These are phyloP conservation scores for Rhynchophorus ferrugineus DNA, from an alignment of 1,140 invertebrate species.

Conservation along the genomic window DNA sequence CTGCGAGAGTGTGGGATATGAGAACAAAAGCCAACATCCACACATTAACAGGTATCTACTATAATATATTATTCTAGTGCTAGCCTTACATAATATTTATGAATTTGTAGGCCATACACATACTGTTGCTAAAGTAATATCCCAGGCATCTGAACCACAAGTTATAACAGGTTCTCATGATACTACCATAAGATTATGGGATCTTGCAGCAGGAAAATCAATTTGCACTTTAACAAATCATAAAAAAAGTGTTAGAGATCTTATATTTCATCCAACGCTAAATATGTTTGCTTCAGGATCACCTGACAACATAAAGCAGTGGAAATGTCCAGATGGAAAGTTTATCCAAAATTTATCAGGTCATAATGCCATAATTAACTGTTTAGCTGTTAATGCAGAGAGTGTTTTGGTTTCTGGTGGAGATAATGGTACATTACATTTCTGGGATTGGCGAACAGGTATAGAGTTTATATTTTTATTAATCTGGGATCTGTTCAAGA, in stretches of 20 bases:
- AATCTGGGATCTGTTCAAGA: not conserved
- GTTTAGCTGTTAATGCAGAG: constrained; percentile 87
- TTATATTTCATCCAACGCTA: constrained; percentile 85
- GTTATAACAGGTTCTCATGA: constrained; percentile 78
- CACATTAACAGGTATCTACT: constrained; percentile 58
- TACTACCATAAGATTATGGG: constrained; percentile 90
- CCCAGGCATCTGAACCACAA: constrained; percentile 91
- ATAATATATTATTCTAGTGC: not conserved
- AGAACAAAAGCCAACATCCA: constrained; percentile 97
- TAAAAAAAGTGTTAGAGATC: constrained; percentile 93
- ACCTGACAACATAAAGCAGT: constrained; percentile 98
- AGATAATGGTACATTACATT: constrained; percentile 96
- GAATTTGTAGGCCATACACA: constrained; percentile 76
- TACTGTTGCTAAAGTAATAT: constrained; percentile 89
- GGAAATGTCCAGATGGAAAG: constrained; percentile 97
- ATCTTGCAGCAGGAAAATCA: constrained; percentile 92
- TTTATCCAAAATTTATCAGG: constrained; percentile 97
- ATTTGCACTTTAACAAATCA: constrained; percentile 95
- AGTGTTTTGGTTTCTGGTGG: constrained; percentile 96
- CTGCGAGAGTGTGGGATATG: constrained; percentile 97
- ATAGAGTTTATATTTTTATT: not conserved
- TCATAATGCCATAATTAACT: constrained; percentile 97
- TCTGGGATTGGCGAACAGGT: constrained; percentile 97
- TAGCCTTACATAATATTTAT: constrained; percentile 1
- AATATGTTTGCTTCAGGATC: constrained; percentile 97